Base-by-base conservation (phyloP, 2,797 vertebrate genomes). In the Scyliorhinus canicula region DNA sequence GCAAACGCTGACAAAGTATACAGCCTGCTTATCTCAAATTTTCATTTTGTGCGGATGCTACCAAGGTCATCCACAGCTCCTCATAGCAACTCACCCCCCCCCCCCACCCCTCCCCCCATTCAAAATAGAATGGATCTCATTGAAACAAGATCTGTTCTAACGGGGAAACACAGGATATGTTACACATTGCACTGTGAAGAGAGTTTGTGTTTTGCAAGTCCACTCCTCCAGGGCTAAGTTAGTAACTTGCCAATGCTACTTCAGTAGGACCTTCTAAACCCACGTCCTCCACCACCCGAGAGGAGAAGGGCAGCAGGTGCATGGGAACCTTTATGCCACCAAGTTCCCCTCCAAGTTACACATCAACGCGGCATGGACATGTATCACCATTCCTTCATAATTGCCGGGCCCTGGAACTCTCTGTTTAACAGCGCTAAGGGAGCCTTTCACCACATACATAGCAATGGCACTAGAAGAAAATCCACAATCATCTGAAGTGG, bases 21-120 rank as follows among this genome's bases (percentile, higher is more conserved):
- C 93, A 91, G 88, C 88, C 8, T 24, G 93, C 93, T 60, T 94
- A 94, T 74, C 93, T 94, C 93, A 69, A 94, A 94, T 74, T 74
- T 94, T 74, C 93, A 74, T 74, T 55, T 74, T 94, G 67, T 8
- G 93, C n/a, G 47, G 19, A 74, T 16, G 9, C 50, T 44, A 71
- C 50, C 65, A 28, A 50, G 60, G 44, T 47, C 4, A 71, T 50
- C 65, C 12, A 31, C 63, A 93, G 11, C 65, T 71, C 26, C 65
- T 50, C 40, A 44, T n/a, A 14, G 0, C 31, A 21, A 6, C 67
- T 26, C 7, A 40, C 47, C 11, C 63, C 60, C 67, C 28, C 31
- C 60, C 60, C 11, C 69, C 28, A 71, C 86, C 3, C 57, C 57
- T 11, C 57, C 57, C 19, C 57, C 19, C 9, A 82, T 47, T 82